Percentiles rank a stretch among this genome's conserved stretches.
Evolutionary conservation across 2,888 invertebrate genomes (phyloP).

Genomic region (Hesperia comma): DNA sequence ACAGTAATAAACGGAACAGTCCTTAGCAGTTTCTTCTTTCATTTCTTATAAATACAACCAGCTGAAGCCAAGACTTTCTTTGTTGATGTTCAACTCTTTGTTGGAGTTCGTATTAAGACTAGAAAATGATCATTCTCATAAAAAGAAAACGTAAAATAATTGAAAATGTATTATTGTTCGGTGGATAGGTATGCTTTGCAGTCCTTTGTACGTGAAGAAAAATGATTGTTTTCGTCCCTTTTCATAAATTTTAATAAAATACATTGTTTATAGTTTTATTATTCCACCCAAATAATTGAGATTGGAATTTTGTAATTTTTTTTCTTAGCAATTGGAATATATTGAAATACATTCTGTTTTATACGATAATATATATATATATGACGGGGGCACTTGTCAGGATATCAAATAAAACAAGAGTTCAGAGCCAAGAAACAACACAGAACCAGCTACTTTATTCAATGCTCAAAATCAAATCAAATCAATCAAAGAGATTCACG

Average conservation of each 20-base stretch:
- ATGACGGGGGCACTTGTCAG: no score
- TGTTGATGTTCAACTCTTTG: conserved; percentile 45
- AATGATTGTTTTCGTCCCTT: not conserved
- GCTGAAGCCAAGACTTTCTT: conserved; percentile 34
- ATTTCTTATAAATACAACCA: conserved; percentile 51
- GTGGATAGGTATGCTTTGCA: not conserved
- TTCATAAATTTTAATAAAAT: not conserved
- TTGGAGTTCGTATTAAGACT: conserved; percentile 45
- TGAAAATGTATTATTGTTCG: conserved; percentile 30
- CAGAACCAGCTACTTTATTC: no score
- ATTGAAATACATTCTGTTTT: no score
- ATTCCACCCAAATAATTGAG: not conserved
- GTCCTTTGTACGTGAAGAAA: conserved; percentile 1
- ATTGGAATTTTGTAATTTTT: no score
- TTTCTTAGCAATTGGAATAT: no score
- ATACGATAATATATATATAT: no score
- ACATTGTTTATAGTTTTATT: not conserved
- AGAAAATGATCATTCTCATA: conserved; percentile 41
- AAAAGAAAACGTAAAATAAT: conserved; percentile 19
- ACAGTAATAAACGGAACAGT: conserved; percentile 39
- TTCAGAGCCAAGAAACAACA: no score
- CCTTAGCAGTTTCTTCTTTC: conserved; percentile 37
- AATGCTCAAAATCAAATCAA: no score
- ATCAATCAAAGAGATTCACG: no score
- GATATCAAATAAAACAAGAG: no score